phyloP scores from a whole-genome alignment of 2,797 vertebrate genomes.

The Falco cherrug region DNA sequence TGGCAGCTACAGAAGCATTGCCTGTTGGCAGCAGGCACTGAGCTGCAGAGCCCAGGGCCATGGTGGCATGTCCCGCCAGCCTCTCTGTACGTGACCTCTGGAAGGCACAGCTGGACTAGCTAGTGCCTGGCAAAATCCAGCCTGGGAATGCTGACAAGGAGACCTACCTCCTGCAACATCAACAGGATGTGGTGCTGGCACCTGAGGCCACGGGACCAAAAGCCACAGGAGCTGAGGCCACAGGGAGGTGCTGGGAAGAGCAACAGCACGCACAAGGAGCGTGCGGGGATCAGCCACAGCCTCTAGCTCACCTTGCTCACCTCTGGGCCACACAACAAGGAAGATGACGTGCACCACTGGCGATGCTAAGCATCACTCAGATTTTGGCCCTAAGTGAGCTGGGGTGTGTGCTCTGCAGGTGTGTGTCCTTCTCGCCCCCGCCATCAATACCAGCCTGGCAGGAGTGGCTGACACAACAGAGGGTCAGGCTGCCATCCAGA shows the following conservation, averaged over 20 bases:
- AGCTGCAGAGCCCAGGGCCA: not conserved
- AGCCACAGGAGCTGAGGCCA: not conserved
- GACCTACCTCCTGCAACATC: too few species aligned
- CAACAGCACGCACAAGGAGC: rapidly evolving
- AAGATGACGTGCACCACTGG: not conserved
- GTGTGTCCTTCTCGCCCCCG: not conserved
- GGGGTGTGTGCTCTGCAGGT: not conserved
- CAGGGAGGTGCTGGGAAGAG: not conserved
- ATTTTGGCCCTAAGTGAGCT: not conserved
- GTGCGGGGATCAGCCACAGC: not conserved
- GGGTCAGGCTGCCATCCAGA: not conserved
- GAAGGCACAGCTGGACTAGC: not conserved
- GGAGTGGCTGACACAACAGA: not conserved
- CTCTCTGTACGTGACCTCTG: not conserved
- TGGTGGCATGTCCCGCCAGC: rapidly evolving
- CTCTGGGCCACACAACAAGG: not conserved
- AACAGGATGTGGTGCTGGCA: not conserved
- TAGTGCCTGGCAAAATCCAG: not conserved
- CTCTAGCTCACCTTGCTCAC: not conserved
- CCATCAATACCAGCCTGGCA: not conserved
- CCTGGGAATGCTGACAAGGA: not conserved
- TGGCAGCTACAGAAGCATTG: not conserved
- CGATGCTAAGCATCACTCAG: not conserved
- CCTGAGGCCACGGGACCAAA: not conserved
- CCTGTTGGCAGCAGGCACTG: not conserved